Base-by-base conservation (phyloP, 2,113 vertebrate species). In the Microtus oregoni region DNA sequence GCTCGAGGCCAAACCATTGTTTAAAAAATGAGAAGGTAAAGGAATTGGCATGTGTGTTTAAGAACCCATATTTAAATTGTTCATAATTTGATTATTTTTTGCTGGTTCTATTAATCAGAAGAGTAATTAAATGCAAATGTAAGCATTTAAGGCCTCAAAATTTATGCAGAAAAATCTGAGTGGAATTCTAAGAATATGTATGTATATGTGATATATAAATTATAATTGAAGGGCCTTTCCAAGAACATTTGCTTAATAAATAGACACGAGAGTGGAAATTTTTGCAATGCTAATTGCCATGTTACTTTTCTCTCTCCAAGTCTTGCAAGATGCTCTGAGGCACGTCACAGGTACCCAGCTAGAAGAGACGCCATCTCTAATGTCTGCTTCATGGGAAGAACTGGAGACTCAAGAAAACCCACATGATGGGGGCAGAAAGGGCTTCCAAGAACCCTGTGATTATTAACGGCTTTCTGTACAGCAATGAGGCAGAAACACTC, bases 231-330 rank as follows among this genome's bases (percentile, higher is more conserved):
- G 55, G 63, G 41, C 86, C 78, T 97, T 97, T 97, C 96, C 96
- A 97, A 96, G 95, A 94, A 97, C 91, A 95, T 89, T 94, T 92
- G 96, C 96, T 96, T 97, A 96, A 96, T 97, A 96, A 97, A 96
- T 96, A 96, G 90, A 86, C 94, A 86, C 47, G 85, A 92, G 90
- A 92, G 83, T 15, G 35, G 55, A 89, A 76, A 30, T 32, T 90
- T 97, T 96, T 94, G 96, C 96, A 96, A 76, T 96, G 95, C 82
- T 96, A 96, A 96, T 94, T 44, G 88, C 79, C 72, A 32, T 4
- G 61, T 20, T 73, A 14, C 77, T 91, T 91, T 72, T 91, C 22
- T 61, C 81, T 93, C 82, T 86, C 75, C 89, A 92, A 55, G 78
- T 86, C 91, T 67, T 68, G 55, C 81, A 90, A 90, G 95, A 96